Base-by-base conservation (phyloP, 1,140 invertebrate species). In the Bombus sylvicola region DNA sequence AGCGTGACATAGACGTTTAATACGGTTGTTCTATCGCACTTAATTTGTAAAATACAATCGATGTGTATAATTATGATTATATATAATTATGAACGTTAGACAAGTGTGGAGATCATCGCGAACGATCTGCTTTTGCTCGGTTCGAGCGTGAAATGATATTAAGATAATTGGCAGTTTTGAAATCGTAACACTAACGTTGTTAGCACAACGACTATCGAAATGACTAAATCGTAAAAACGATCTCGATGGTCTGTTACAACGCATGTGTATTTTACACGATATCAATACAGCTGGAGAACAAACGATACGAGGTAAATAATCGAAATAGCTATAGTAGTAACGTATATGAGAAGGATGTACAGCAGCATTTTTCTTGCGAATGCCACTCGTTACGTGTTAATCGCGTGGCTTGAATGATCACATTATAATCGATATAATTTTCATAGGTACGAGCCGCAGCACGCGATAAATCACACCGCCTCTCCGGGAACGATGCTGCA, bases 401-500 rank as follows among this genome's bases (percentile, higher is more conserved):
- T 22, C 18, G 0, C 2, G 25, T 12, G 25, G 25, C 57, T 59
- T 0, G 28, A 34, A 8, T 8, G 6, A 34, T 74, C 18, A 2
- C 18, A 0, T 47, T n/a, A 43, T 13, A 73, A 47, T 66, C 59
- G 18, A n/a, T 64, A 25, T 13, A 25, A 68, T 72, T 80, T 89
- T 25, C 59, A 59, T 47, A 94, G 94, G 81, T 94, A 94, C 62
- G 92, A 93, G 2, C 75, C 89, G 10, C 92, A 92, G 39, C 92
- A 87, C 31, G 83, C 89, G 57, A 86, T 92, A 62, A 92, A 94
- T 34, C 92, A 93, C 41, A 85, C 77, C 12, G 89, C 86, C 31
- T 94, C 93, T 25, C 91, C 94, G 43, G 89, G 91, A 8, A 91
- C 93, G 28, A 92, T 89, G 37, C 59, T 93, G 22, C 94, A 94